Base-by-base conservation (phyloP, 2,888 invertebrate species). In the Aspidapion aeneum region DNA sequence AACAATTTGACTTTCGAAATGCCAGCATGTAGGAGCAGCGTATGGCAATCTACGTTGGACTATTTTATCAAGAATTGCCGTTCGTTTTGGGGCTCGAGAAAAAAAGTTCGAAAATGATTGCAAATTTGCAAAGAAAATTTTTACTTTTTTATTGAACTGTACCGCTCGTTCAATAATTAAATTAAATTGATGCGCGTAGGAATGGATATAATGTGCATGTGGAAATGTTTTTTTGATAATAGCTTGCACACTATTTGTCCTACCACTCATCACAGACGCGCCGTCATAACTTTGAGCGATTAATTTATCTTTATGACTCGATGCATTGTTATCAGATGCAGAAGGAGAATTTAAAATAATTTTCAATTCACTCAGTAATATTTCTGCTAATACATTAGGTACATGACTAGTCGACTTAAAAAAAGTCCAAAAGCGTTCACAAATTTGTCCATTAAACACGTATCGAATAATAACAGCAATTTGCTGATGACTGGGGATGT, bases 1-100 rank as follows among this genome's bases (percentile, higher is more conserved):
- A 9, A 70, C 64, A 9, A 58, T 51, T 61, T 62, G 59, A 3
- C 52, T 52, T 58, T 70, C 62, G 61, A 66, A 72, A 64, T 71
- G 67, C 70, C 69, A 71, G 52, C 68, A 62, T 48, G 66, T 68
- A 12, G 64, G 63, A 12, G 66, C n/a, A 18, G 63, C 54, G 12
- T 55, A 20, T 17, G 68, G 67, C 5, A 68, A 57, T 5, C 63
- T 58, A 61, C 57, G 61, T n/a, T 66, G 55, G 56, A 66, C 63
- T 21, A 67, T 55, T 60, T 63, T 18, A 49, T 68, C 61, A 18
- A 71, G 62, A 51, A 70, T 55, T 20, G 62, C 61, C 2, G 60
- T 59, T 63, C 67, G 57, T 20, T 71, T 63, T 51, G 68, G 60
- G 35, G 57, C 57, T 51, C 60, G 62, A 12, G 68, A 65, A 64